Evolutionary conservation across 2,888 invertebrate species (phyloP).

Genomic region (Leptinotarsa haldemani): DNA sequence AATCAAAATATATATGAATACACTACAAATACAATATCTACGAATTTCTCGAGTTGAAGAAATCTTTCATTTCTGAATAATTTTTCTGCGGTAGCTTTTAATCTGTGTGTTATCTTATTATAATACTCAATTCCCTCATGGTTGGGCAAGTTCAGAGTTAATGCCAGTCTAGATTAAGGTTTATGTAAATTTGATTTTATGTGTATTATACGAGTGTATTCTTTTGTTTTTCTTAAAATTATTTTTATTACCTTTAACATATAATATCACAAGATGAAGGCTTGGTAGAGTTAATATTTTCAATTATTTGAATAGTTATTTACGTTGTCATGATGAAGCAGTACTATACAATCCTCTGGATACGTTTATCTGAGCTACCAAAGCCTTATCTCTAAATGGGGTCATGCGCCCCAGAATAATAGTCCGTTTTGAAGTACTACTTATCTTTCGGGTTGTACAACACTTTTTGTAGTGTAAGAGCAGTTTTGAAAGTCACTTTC

Average conservation of each 20-base stretch:
- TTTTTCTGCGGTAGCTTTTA: neutral
- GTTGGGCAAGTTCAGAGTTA: neutral
- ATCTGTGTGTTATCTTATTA: neutral
- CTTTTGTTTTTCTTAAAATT: neutral
- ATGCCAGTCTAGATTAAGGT: neutral
- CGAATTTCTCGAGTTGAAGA: too few relatives aligned
- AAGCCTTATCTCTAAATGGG: neutral
- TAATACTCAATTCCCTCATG: neutral
- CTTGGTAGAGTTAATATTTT: neutral
- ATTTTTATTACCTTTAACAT: neutral
- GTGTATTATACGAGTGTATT: neutral
- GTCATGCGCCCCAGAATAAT: neutral
- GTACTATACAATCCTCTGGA: neutral
- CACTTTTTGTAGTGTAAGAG: neutral
- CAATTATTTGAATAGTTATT: neutral
- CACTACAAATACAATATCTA: too few relatives aligned
- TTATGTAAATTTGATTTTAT: neutral
- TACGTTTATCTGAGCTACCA: neutral
- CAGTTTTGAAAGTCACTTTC: too few relatives aligned
- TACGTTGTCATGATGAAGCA: neutral
- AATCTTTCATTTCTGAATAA: neutral
- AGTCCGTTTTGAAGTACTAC: neutral
- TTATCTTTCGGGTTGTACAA: too few relatives aligned
- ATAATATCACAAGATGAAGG: neutral
- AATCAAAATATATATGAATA: too few relatives aligned